Evolutionary conservation across 2,797 vertebrate species (phyloP).

Genomic region (Buceros bicornis): DNA sequence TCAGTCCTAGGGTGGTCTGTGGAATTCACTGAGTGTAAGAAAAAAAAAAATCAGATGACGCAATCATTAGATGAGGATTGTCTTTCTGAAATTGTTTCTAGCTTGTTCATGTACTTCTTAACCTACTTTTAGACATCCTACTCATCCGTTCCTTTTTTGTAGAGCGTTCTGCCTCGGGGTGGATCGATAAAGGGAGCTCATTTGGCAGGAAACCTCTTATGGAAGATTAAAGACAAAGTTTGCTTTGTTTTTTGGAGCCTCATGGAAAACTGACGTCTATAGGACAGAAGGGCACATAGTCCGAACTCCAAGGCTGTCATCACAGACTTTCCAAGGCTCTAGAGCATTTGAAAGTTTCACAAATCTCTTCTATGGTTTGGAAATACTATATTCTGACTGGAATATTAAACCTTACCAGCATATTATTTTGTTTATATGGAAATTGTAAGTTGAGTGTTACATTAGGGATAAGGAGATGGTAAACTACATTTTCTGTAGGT

Average conservation of each 20-base stretch:
- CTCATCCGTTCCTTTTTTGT: not conserved
- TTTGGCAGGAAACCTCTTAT: not conserved
- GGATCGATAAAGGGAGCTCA: not conserved
- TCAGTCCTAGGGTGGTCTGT: not conserved
- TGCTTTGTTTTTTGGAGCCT: not conserved
- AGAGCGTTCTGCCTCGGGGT: not conserved
- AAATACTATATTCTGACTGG: not conserved
- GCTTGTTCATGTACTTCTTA: not conserved
- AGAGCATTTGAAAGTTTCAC: not conserved
- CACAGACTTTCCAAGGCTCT: not conserved
- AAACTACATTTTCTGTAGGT: not conserved
- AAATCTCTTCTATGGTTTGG: not conserved
- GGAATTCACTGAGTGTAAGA: not conserved
- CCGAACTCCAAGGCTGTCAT: not conserved
- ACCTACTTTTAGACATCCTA: not conserved
- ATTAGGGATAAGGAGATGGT: not conserved
- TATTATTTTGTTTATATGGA: not conserved
- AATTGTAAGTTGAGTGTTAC: not conserved
- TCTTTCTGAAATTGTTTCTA: not conserved
- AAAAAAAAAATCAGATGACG: not conserved
- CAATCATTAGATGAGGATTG: not conserved
- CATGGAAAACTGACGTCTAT: not conserved
- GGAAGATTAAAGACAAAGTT: not conserved
- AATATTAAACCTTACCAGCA: not conserved
- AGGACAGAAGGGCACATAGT: not conserved